Evolutionary conservation across 2,797 vertebrate genomes (phyloP).

Genomic region (Tokudaia tokunoshimensis): DNA sequence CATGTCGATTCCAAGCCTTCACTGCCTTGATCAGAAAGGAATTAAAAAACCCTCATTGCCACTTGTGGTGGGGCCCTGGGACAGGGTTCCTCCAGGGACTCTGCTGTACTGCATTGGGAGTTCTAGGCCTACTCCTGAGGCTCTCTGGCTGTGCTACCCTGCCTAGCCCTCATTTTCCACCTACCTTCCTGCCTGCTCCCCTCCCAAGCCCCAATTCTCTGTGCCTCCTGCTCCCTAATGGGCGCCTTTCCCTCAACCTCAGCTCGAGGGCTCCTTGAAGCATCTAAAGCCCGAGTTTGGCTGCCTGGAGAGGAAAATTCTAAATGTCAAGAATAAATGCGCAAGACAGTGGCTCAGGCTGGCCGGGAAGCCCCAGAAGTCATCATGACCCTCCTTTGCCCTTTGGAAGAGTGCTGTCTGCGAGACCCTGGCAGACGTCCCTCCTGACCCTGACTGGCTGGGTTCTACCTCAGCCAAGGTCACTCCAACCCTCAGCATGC

Average conservation of each 20-base stretch:
- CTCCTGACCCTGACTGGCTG: background rate
- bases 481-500: background rate
- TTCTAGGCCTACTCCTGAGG: background rate
- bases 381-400: background rate
- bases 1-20: background rate
- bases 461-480: background rate
- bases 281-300: background rate
- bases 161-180: background rate
- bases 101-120: too few relatives aligned
- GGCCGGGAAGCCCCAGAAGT: background rate
- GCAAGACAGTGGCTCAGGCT: background rate
- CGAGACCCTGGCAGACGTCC: background rate
- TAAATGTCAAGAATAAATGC: background rate
- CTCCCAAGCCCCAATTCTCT: background rate
- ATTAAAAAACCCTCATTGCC: background rate
- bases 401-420: constrained; percentile 1
- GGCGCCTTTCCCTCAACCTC: background rate
- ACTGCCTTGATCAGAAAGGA: background rate
- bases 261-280: background rate
- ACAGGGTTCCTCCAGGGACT: background rate
- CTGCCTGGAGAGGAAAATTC: background rate
- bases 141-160: too few relatives aligned
- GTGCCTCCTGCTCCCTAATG: background rate
- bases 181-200: rapidly evolving
- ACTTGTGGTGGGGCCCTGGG: rapidly evolving